phyloP scores from a whole-genome alignment of 2,797 vertebrate species.

The Pelobates cultripes region DNA sequence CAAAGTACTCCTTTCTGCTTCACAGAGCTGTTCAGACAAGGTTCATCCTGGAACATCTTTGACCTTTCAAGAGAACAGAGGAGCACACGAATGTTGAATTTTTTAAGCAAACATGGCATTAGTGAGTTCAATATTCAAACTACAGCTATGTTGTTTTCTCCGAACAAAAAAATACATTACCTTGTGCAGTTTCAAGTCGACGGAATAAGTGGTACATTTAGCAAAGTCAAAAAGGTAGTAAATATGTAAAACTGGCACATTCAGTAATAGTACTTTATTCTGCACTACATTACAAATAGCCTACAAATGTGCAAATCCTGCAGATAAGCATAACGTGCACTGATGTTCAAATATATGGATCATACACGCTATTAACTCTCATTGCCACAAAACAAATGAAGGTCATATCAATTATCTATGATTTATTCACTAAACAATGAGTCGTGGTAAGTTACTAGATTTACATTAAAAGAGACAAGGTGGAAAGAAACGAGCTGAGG shows the following conservation, averaged over 20 bases:
- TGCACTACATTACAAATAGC: not conserved
- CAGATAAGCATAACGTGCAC: conserved; percentile 25
- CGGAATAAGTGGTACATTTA: conserved; percentile 2
- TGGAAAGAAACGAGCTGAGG: no score
- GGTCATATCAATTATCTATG: not conserved
- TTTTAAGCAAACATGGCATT: conserved; percentile 58
- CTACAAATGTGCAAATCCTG: conserved; percentile 9
- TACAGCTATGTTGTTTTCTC: conserved; percentile 18
- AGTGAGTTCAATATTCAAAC: conserved; percentile 45
- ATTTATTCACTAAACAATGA: no score
- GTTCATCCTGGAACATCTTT: conserved; percentile 55
- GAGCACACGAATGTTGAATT: conserved; percentile 69
- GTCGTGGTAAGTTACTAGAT: no score
- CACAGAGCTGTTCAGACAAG: conserved; percentile 41
- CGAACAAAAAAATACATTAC: conserved; percentile 18
- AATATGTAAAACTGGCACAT: conserved; percentile 1
- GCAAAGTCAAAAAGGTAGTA: conserved; percentile 14
- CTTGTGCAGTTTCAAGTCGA: not conserved
- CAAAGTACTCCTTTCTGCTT: conserved; percentile 50
- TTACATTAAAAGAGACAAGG: no score
- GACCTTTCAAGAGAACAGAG: conserved; percentile 57
- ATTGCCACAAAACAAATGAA: conserved; percentile 11
- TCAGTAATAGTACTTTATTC: conserved; percentile 17
- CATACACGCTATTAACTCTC: not conserved
- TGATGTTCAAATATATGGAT: conserved; percentile 13